phyloP scores from a whole-genome alignment of 2,113 vertebrate species.

The Campylomormyrus tamandua region DNA sequence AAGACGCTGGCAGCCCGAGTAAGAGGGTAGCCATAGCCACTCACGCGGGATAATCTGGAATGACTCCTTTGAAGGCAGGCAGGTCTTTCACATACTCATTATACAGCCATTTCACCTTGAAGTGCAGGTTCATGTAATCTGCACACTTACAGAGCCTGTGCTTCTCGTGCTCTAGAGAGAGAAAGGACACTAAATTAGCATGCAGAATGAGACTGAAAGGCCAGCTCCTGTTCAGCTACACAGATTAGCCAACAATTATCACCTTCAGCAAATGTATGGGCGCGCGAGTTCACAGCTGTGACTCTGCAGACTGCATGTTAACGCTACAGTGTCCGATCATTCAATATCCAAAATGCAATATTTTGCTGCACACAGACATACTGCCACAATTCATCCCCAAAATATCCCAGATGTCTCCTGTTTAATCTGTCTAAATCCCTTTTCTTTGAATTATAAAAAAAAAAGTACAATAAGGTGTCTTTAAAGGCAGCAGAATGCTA shows the following conservation, averaged over 20 bases:
- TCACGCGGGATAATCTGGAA: conserved; percentile 91
- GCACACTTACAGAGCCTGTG: conserved; percentile 89
- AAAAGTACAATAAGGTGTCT: neutral
- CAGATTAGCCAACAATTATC: neutral
- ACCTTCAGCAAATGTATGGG: neutral
- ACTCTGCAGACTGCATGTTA: neutral
- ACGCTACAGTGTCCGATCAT: neutral
- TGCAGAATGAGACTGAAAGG: neutral
- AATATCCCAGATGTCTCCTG: neutral
- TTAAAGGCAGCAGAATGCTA: neutral
- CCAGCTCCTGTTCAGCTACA: neutral
- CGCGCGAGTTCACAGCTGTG: neutral
- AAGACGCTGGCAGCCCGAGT: neutral
- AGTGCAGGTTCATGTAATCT: conserved; percentile 99
- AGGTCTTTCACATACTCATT: conserved; percentile 89
- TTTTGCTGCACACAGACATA: neutral
- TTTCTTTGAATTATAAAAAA: neutral
- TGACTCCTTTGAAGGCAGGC: conserved; percentile 69
- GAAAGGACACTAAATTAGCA: neutral
- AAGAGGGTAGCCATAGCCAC: conserved; percentile 39
- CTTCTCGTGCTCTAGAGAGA: conserved; percentile 82
- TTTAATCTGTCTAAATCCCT: neutral
- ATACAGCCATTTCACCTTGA: conserved; percentile 97
- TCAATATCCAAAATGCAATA: neutral
- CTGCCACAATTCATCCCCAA: neutral